Conservation (phyloP, 2,797 vertebrate genomes). For the Hoplostethus mediterraneus region DNA sequence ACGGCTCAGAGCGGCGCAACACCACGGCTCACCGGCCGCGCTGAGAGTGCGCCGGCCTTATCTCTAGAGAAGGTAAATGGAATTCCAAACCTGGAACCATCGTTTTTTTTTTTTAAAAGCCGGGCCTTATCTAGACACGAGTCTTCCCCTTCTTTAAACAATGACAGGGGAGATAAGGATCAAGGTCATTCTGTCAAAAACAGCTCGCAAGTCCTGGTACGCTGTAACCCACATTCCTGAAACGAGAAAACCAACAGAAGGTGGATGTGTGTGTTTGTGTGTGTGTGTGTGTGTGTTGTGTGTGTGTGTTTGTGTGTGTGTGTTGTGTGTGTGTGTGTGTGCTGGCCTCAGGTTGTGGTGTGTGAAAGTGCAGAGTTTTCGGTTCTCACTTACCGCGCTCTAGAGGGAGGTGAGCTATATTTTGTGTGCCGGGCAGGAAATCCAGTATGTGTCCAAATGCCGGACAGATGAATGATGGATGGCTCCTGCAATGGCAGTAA, state of each 20-base stretch:
- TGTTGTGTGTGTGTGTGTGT: not conserved
- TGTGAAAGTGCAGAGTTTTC: not conserved
- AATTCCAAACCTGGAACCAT: slow-evolving; percentile 35
- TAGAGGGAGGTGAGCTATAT: not conserved
- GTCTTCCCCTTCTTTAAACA: slow-evolving; percentile 26
- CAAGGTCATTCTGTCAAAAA: slow-evolving; percentile 18
- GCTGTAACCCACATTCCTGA: not conserved
- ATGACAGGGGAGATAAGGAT: slow-evolving; percentile 17
- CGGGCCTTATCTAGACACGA: slow-evolving; percentile 6
- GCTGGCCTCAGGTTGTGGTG: not conserved
- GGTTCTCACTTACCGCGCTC: not conserved
- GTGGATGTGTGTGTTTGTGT: not conserved
- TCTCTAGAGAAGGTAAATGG: slow-evolving; percentile 50
- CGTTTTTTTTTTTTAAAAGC: slow-evolving; percentile 41
- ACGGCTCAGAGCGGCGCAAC: not conserved
- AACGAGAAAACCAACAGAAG: not conserved
- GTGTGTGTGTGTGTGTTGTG: not conserved
- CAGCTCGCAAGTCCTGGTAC: not conserved
- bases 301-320: not conserved
- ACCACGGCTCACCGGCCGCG: slow-evolving; percentile 9
- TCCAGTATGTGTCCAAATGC: not conserved
- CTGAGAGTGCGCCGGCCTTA: slow-evolving; percentile 33
- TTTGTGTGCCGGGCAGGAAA: not conserved
- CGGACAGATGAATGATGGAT: not conserved
- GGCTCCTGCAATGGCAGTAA: no score